phyloP scores from a whole-genome alignment of 1,140 invertebrate species.

The Pteromalus puparum region DNA sequence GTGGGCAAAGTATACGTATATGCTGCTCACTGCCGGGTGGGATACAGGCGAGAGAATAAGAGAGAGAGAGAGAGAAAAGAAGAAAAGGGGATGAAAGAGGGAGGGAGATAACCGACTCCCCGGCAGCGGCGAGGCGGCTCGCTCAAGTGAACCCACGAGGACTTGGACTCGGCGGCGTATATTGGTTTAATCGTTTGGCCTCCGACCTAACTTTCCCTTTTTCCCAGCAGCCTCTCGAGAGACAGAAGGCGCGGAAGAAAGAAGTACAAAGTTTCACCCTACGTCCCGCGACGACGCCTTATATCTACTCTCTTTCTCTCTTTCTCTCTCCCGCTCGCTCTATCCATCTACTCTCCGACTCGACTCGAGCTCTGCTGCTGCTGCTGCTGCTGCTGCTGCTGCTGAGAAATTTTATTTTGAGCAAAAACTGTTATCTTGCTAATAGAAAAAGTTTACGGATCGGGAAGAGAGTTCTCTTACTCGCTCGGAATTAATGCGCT shows the following conservation, averaged over 20 bases:
- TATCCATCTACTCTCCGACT: not conserved
- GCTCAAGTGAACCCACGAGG: not conserved
- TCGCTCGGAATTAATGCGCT: conserved; percentile 33
- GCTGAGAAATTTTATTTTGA: conserved; percentile 45
- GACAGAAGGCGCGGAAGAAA: conserved; percentile 25
- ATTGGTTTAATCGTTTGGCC: conserved; percentile 52
- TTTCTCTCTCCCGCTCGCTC: not conserved
- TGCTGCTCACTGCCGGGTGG: not conserved
- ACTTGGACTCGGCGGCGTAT: conserved; percentile 27
- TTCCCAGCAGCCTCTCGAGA: conserved; percentile 33
- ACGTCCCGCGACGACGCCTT: conserved; percentile 44
- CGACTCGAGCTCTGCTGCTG: not conserved
- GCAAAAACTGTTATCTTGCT: conserved; percentile 42
- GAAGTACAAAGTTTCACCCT: conserved; percentile 49
- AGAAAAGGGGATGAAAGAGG: too few relatives aligned
- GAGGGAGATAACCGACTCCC: not conserved
- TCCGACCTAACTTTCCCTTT: conserved; percentile 47
- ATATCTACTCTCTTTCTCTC: conserved; percentile 26
- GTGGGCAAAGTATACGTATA: not conserved
- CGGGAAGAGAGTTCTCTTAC: conserved; percentile 16
- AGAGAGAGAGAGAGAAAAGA: not conserved
- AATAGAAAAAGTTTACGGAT: conserved; percentile 49
- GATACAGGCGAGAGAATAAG: not conserved
- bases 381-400: not conserved
- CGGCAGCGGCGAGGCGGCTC: not conserved